Conservation (phyloP, 2,888 invertebrate genomes). For the Pharmacophagus antenor region DNA sequence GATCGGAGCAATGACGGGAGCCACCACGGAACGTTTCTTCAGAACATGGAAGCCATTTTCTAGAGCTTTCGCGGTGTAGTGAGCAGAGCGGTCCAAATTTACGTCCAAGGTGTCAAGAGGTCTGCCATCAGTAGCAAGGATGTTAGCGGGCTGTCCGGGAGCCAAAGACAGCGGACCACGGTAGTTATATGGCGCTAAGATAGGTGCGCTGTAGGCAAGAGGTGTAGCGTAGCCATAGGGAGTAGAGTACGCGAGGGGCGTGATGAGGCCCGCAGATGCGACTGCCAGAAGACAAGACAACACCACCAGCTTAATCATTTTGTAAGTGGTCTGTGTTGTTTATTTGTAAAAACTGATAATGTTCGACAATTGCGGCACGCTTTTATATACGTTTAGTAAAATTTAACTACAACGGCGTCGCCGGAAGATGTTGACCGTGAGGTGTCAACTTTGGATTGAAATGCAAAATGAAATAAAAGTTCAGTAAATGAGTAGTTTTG, state of each 20-base stretch:
- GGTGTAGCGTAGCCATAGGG: constrained; percentile 36
- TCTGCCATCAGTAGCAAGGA: constrained; percentile 66
- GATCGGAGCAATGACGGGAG: constrained; percentile 36
- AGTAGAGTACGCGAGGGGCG: constrained; percentile 38
- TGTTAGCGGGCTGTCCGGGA: constrained; percentile 70
- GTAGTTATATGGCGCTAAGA: constrained; percentile 54
- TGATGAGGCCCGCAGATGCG: constrained; percentile 64
- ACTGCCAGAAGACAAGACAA: constrained; percentile 83
- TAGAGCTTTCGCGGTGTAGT: constrained; percentile 63
- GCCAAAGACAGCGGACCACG: constrained; percentile 68
- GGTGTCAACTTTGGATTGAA: constrained; percentile 50
- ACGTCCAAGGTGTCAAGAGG: constrained; percentile 72
- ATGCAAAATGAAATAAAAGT: constrained; percentile 14
- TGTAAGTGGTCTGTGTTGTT: constrained; percentile 73
- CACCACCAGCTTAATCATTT: constrained; percentile 81
- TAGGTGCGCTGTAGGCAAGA: constrained; percentile 44
- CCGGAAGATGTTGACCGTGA: constrained; percentile 62
- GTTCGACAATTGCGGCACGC: constrained; percentile 37
- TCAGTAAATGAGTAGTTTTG: constrained; percentile 3
- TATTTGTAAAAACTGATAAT: constrained; percentile 62
- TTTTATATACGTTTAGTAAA: constrained; percentile 52
- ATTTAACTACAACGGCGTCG: constrained; percentile 48
- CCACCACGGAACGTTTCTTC: constrained; percentile 53
- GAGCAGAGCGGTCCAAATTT: constrained; percentile 70
- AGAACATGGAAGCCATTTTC: constrained; percentile 51